A percentile compares a stretch with the other conserved stretches of the same genome.
Conservation (phyloP, 2,888 invertebrate species). For the Charanyca ferruginea region DNA sequence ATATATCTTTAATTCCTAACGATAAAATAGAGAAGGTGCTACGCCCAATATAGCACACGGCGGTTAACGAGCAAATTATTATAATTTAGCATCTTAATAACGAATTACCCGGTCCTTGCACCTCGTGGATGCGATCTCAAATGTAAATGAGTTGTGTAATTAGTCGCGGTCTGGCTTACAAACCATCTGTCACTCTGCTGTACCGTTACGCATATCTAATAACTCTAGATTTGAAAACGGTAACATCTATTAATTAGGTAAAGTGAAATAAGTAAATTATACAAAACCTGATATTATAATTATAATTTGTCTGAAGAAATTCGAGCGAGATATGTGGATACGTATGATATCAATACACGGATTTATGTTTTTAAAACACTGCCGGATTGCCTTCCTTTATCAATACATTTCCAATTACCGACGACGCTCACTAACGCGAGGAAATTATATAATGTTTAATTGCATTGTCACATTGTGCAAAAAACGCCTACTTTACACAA, state of each 20-base stretch:
- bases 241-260: constrained; percentile 7
- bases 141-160: constrained; percentile 60
- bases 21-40: constrained; percentile 43
- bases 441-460: no score
- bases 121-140: constrained; percentile 39
- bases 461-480: no score
- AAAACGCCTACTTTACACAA: no score
- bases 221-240: constrained; percentile 17
- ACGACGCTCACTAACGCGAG: no score
- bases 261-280: constrained; percentile 1
- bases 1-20: constrained; percentile 47
- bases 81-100: constrained; percentile 58
- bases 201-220: constrained; percentile 21
- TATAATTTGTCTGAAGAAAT: constrained; percentile 7
- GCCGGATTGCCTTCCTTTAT: not conserved
- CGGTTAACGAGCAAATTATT: constrained; percentile 58
- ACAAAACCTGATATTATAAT: constrained; percentile 24
- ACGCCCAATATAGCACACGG: constrained; percentile 61
- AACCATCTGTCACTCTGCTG: constrained; percentile 54
- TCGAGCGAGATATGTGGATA: not conserved
- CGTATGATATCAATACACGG: not conserved
- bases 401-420: no score
- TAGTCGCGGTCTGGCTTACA: constrained; percentile 56
- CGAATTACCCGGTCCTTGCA: constrained; percentile 62
- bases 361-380: constrained; percentile 38